Evolutionary conservation across 2,888 invertebrate genomes (phyloP), one percentile per base, ranked within the genome.

Genomic region (Eupithecia vulgata): DNA sequence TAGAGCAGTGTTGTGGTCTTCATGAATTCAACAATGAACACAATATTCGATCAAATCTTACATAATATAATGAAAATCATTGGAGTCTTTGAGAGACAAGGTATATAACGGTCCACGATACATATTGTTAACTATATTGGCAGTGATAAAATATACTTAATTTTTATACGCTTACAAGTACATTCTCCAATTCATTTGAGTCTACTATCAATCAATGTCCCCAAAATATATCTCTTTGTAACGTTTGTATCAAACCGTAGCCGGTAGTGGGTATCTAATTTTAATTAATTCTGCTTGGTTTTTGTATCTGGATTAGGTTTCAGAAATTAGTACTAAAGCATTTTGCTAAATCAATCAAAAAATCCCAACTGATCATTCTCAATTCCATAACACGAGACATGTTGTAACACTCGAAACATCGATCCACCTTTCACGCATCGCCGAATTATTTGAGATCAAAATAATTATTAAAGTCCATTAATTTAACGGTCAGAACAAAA

Each of bases 141-240:
- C 94, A 93, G 92, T 94, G 93, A 89, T 86, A 91, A 91, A 92
- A 92, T 91, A 92, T 91, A 91, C 86, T 82, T 82, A 80, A 86
- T 88, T 83, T 86, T 87, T 83, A 84, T 82, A 81, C 85, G 79
- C 86, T 88, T 88, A 89, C 78, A 78, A 84, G 80, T 83, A 83
- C 83, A 79, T 77, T 83, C 83, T 85, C 81, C 82, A 84, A 78
- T 70, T 89, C 42, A 37, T 68, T 75, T 74, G 71, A 40, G 52
- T 72, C 57, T 72, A 76, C 73, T 65, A 66, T 74, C 59, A 69
- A 66, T 74, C 59, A 69, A 81, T 82, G 84, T 83, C 89, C 84
- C 86, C 89, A 92, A 92, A 93, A 93, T 93, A 92, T 90, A 83
- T 92, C 88, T 91, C 67, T 77, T 68, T 67, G 70, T 77, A 76